Percentiles rank a stretch among this genome's conserved stretches.
Conservation (phyloP, 2,797 vertebrate genomes). For the Coregonus suidteri region DNA sequence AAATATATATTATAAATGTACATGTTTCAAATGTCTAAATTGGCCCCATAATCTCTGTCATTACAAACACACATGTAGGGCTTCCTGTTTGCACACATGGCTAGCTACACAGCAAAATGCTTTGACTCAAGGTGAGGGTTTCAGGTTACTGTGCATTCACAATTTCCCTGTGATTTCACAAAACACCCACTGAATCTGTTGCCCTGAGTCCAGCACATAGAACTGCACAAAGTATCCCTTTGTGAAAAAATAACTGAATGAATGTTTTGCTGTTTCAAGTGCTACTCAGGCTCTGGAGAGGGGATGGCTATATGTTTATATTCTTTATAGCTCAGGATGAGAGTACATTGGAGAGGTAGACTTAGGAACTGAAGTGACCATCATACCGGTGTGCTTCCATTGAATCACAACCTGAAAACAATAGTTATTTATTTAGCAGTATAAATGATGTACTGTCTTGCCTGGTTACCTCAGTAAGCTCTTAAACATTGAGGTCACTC, state of each 20-base stretch:
- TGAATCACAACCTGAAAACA: slow-evolving; percentile 1
- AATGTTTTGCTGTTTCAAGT: slow-evolving; percentile 1
- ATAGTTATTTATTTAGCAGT: background rate
- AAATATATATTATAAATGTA: background rate
- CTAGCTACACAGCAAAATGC: slow-evolving; percentile 2
- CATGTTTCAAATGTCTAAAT: background rate
- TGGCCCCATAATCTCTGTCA: background rate
- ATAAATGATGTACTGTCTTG: background rate
- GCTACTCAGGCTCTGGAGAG: background rate
- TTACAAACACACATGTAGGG: background rate
- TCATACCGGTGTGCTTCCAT: background rate
- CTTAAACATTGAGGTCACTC: background rate
- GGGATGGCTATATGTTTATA: background rate
- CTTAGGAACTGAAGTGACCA: background rate
- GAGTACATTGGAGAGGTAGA: background rate
- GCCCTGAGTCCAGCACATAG: background rate
- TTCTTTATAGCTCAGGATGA: background rate
- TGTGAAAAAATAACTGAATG: background rate
- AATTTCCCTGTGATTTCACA: slow-evolving; percentile 4
- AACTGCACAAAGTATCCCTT: background rate
- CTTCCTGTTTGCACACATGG: background rate
- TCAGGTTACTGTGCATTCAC: slow-evolving; percentile 10
- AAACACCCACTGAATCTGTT: background rate
- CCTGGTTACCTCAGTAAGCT: background rate
- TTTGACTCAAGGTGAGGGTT: slow-evolving; percentile 6